Evolutionary conservation across 2,888 invertebrate genomes (phyloP).

Genomic region (Ariolimax columbianus): DNA sequence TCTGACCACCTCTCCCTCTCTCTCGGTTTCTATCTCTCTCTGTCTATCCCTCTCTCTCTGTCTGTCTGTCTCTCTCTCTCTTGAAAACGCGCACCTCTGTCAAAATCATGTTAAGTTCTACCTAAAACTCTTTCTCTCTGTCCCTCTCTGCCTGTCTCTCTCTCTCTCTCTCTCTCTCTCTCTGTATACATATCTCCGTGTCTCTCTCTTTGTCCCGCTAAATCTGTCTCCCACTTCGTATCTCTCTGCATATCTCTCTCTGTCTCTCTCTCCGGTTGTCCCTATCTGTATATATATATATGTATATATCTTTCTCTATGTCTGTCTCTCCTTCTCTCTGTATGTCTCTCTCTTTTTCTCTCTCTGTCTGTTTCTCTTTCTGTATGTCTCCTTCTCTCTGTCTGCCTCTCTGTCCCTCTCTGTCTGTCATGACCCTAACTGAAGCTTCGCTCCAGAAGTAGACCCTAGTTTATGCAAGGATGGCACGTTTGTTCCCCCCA

Average conservation of each 20-base stretch:
- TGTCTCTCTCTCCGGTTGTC: not conserved
- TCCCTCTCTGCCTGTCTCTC: not conserved
- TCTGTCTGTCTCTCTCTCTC: not conserved
- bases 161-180: not conserved
- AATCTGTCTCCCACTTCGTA: not conserved
- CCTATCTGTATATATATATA: not conserved
- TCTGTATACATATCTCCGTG: not conserved
- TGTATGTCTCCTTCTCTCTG: not conserved
- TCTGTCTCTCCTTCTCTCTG: not conserved
- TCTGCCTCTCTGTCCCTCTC: too few relatives aligned
- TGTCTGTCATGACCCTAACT: too few relatives aligned
- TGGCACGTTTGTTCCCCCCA: not conserved
- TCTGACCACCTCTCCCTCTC: not conserved
- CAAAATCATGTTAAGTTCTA: too few relatives aligned
- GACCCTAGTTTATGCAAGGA: not conserved
- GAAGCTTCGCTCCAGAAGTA: too few relatives aligned
- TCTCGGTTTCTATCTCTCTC: not conserved
- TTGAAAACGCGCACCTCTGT: too few relatives aligned
- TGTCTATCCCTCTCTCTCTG: too few relatives aligned
- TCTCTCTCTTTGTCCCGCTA: not conserved
- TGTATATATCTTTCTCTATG: not conserved
- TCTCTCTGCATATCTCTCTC: not conserved
- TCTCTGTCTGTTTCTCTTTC: too few relatives aligned
- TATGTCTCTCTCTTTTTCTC: too few relatives aligned
- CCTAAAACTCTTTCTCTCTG: too few relatives aligned